Conservation (phyloP, 2,113 vertebrate genomes). For the Chionomys nivalis region DNA sequence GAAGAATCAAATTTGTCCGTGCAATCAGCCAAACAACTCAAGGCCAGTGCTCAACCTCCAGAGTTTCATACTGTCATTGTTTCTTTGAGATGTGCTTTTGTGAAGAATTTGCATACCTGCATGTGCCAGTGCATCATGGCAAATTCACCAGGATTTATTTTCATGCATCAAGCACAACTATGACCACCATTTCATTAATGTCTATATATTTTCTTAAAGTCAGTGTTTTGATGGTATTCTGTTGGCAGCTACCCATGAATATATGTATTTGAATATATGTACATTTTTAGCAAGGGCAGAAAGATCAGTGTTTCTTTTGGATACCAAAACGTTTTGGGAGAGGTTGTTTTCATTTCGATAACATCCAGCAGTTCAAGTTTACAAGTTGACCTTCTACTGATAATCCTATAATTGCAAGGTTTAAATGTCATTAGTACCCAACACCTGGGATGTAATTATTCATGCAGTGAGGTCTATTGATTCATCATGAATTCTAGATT, state of each 20-base stretch:
- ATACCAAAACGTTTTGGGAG: background rate
- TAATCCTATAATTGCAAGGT: background rate
- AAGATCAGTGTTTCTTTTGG: background rate
- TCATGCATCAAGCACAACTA: background rate
- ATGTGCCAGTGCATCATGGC: background rate
- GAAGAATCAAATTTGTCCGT: background rate
- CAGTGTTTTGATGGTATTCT: conserved; percentile 4
- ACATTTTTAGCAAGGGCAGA: background rate
- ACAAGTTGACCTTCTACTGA: background rate
- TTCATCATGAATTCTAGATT: background rate
- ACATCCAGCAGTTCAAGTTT: background rate
- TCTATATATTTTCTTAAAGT: conserved; percentile 28
- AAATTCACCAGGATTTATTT: background rate
- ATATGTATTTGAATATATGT: conserved; percentile 38
- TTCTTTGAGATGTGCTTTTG: background rate
- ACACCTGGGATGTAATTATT: background rate
- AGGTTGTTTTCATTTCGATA: background rate
- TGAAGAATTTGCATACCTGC: background rate
- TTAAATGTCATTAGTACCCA: background rate
- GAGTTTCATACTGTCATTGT: no score
- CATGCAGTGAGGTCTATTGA: background rate
- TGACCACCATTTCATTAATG: background rate
- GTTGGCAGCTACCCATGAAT: background rate
- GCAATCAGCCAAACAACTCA: background rate
- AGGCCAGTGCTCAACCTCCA: background rate